Base-by-base conservation (phyloP, 2,797 vertebrate species). In the Pygocentrus nattereri region DNA sequence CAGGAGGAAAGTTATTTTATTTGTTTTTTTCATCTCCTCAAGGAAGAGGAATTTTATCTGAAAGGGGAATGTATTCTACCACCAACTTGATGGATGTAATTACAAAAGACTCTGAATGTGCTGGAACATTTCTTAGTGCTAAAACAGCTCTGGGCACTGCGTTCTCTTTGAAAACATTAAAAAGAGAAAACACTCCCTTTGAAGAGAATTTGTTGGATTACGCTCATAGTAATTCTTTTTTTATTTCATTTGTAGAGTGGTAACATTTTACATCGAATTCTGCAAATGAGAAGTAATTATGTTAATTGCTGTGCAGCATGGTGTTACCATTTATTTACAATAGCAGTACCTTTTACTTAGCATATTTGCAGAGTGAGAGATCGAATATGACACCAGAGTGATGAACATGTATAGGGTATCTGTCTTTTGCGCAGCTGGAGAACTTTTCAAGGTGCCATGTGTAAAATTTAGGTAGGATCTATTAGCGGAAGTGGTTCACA, bases 251-350 rank as follows among this genome's bases (percentile, higher is more conserved):
- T 74, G 21, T 31, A 5, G 23, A 3, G 69, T 12, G 70, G 27
- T 75, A 34, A 30, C 23, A 52, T 81, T 71, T 72, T 61, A 34
- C n/a, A 82, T 78, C 10, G 70, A 65, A 62, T 47, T 59, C 30
- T 54, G 68, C 52, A 76, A 68, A 86, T 30, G 23, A 41, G 72
- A 73, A 41, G 61, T 56, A 61, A 58, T 76, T 79, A 76, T 47
- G 21, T 5, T 79, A 82, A 76, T 59, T 47, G 23, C 34, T 31
- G 18, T 61, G 65, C 4, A 56, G 31, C 16, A 7, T 62, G 34
- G 21, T n/a, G n/a, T 56, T 72, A 56, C 18, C n/a, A 44, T 56
- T 79, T 54, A 61, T 49, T 73, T 79, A 64, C 59, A 76, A 71
- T 44, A 79, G 68, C 59, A 82, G 78, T 27, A 68, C 54, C 41